Evolutionary conservation across 2,797 vertebrate genomes (phyloP), one percentile per base, ranked within the genome.

Genomic region (Chelonia mydas): DNA sequence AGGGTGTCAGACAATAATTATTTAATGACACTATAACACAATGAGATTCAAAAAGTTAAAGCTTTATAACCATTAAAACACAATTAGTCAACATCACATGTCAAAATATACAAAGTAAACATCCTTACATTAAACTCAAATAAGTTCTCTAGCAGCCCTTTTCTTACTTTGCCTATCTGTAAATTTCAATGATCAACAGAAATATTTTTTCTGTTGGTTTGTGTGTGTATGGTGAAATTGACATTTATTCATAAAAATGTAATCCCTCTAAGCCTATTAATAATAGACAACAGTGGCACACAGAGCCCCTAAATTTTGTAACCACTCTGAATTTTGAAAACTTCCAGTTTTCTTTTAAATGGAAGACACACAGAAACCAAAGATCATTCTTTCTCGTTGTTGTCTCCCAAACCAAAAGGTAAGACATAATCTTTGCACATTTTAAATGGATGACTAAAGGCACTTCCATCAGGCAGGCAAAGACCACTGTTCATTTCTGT

Each of bases 401-500:
- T n/a, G 49, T 49, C 27, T 15, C 84, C n/a, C 83, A 65, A 65
- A 61, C 7, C 6, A 87, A 72, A 84, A 16, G 7, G 16, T 83
- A 2, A 45, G 3, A 3, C 2, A 59, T 47, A 57, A n/a, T 51
- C 28, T 11, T 1, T 8, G 83, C 27, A 15, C 47, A 88, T 91
- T 80, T 51, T 33, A 41, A n/a, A 55, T 84, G 23, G 78, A 86
- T 0, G 2, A 74, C 23, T 68, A 59, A 0, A 4, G 2, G n/a
- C 49, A 11, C 3, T 13, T 74, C 80, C 47, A 65, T 12, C 0
- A 0, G 65, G 16, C 51, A 84, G 65, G 53, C 0, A 13, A 74
- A 49, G 41, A 77, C 3, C 7, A 31, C 45, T 49, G 12, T 47
- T 17, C 27, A 77, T 4, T 3, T 17, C 74, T 0, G 0, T 79